phyloP scores from a whole-genome alignment of 2,888 invertebrate genomes.

The Apeira syringaria region DNA sequence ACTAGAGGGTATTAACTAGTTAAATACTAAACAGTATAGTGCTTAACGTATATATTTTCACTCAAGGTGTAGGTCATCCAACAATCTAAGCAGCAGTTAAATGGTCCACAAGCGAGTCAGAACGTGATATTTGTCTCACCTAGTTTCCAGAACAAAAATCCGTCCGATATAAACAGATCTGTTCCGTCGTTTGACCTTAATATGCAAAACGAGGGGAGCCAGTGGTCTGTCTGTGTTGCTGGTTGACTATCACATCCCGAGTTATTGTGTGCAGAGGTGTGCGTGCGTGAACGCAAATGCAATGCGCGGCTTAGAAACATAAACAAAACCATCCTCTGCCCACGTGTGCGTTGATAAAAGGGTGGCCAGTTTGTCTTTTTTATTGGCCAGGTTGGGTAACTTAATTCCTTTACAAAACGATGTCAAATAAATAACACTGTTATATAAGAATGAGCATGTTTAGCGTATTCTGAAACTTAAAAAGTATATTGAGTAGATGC shows the following conservation, averaged over 20 bases:
- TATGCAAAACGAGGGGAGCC: constrained; percentile 29
- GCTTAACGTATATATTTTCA: too few relatives aligned
- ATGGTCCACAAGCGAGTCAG: background rate
- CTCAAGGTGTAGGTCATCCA: too few relatives aligned
- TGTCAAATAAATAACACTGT: too few relatives aligned
- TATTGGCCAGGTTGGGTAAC: too few relatives aligned
- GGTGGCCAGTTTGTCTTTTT: constrained; percentile 3
- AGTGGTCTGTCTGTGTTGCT: constrained; percentile 32
- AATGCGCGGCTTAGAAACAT: constrained; percentile 52
- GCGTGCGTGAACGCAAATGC: constrained; percentile 58
- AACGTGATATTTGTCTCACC: constrained; percentile 1
- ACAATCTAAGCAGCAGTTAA: too few relatives aligned
- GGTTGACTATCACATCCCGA: constrained; percentile 34
- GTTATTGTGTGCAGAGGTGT: constrained; percentile 37
- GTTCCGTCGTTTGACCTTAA: constrained; percentile 23
- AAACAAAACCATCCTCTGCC: constrained; percentile 45
- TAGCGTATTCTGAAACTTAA: too few relatives aligned
- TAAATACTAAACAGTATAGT: too few relatives aligned
- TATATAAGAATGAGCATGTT: too few relatives aligned
- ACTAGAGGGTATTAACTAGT: too few relatives aligned
- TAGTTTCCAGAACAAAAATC: constrained; percentile 12
- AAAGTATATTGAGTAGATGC: too few relatives aligned
- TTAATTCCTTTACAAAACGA: too few relatives aligned
- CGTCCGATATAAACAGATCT: constrained; percentile 15
- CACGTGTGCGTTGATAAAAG: constrained; percentile 21